phyloP scores from a whole-genome alignment of 2,888 invertebrate species.

The Acanthacorydalis orientalis region DNA sequence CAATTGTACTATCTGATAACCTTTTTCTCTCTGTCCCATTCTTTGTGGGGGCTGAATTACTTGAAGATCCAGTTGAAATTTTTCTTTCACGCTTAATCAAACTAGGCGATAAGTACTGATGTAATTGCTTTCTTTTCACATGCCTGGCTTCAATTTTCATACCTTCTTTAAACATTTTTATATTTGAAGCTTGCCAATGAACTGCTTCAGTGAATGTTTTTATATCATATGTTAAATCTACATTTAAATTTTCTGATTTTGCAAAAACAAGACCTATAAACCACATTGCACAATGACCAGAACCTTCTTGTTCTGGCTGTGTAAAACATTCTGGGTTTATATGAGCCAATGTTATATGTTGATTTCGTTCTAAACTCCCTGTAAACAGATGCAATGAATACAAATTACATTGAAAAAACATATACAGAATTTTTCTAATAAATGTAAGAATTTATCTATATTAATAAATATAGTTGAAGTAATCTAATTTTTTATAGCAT shows the following conservation, averaged over 20 bases:
- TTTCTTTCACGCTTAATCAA: constrained; percentile 56
- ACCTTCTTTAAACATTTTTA: constrained; percentile 52
- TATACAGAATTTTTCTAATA: no score
- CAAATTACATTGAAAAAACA: no score
- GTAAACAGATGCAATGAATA: constrained; percentile 11
- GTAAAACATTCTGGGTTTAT: constrained; percentile 84
- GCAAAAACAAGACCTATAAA: constrained; percentile 92
- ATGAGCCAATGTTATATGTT: constrained; percentile 81
- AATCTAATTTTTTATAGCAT: no score
- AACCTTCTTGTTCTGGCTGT: constrained; percentile 30
- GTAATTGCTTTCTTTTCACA: constrained; percentile 64
- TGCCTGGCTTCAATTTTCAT: constrained; percentile 76
- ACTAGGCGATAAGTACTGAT: constrained; percentile 52
- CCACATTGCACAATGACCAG: constrained; percentile 76
- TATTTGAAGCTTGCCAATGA: constrained; percentile 54
- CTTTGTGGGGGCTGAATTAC: constrained; percentile 10
- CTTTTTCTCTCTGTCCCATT: constrained; percentile 13
- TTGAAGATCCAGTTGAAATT: constrained; percentile 23
- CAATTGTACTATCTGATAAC: constrained; percentile 12
- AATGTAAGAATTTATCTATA: no score
- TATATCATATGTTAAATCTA: constrained; percentile 88
- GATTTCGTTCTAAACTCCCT: constrained; percentile 80
- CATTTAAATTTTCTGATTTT: constrained; percentile 72
- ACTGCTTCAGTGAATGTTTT: constrained; percentile 80
- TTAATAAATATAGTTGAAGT: no score